These are phyloP conservation scores for Bombus cullumanus DNA, from an alignment of 1,140 invertebrate species.

Conservation along the genomic window DNA sequence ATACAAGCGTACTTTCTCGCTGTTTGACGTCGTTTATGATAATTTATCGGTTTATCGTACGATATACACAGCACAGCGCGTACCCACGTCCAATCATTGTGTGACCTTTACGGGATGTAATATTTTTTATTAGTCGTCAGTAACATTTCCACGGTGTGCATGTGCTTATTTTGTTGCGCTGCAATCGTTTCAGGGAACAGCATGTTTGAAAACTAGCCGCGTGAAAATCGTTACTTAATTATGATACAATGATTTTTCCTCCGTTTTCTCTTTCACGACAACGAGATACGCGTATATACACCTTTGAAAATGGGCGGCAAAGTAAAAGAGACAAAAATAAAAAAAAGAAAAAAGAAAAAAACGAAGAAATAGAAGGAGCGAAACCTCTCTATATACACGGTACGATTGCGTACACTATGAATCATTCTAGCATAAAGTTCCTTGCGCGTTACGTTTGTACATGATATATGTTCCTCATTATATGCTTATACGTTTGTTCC, in stretches of 20 bases:
- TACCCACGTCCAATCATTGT: constrained; percentile 52
- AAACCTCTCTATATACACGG: constrained; percentile 6
- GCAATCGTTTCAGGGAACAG: background rate
- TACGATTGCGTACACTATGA: constrained; percentile 50
- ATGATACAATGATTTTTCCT: constrained; percentile 20
- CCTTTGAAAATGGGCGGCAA: background rate
- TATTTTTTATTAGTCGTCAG: background rate
- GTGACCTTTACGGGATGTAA: constrained; percentile 8
- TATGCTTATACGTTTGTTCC: constrained; percentile 77
- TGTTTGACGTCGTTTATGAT: background rate
- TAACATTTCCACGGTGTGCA: constrained; percentile 22
- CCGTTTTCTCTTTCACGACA: constrained; percentile 10
- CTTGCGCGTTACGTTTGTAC: constrained; percentile 75
- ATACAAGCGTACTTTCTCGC: background rate
- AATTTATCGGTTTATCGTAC: background rate
- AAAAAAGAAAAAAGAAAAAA: background rate
- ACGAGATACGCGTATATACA: background rate
- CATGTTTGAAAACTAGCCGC: background rate
- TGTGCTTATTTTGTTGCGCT: background rate
- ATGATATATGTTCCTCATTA: constrained; percentile 77
- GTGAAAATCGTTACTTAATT: constrained; percentile 19
- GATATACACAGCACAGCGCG: constrained; percentile 52
- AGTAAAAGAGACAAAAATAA: background rate
- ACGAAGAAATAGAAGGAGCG: background rate
- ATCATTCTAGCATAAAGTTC: constrained; percentile 75